Evolutionary conservation across 2,797 vertebrate species (phyloP), one percentile per base, ranked within the genome.

Genomic region (Graptemys geographica): DNA sequence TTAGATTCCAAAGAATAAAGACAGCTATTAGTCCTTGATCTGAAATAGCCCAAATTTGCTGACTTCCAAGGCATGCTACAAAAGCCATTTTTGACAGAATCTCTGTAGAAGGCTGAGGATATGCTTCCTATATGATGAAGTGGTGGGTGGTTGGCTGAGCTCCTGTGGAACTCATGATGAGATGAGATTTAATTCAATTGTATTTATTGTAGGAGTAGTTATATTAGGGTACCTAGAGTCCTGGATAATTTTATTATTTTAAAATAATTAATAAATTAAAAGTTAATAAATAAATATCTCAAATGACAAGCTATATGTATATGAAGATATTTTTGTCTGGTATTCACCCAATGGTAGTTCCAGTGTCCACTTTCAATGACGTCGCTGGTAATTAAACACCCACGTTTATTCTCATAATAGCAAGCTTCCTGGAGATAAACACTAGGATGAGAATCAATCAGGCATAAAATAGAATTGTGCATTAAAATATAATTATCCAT

Each of bases 301-400:
- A 59, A 79, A 79, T 53, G 27, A 27, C 23, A 83, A 84, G 47
- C 79, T 31, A 84, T 31, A 84, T 28, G 69, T 4, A 57, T 47
- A 83, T 57, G 25, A 81, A 79, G 56, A 23, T 59, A 89, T 81
- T 86, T 94, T 92, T 87, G 23, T 41, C 33, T 12, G 18, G 27
- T n/a, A 27, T 72, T 74, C 37, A 47, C 47, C 18, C 65, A 74
- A 52, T 79, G 59, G 51, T 21, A 79, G 33, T 79, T 88, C 52
- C 55, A 72, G 6, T 83, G 81, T 51, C 27, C 41, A 82, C 59
- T 13, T 23, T 3, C 13, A 74, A 41, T 47, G 81, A 16, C 18
- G 52, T 15, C 25, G 82, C 41, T 52, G 27, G 33, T 53, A 56
- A 37, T 62, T 83, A 85, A 52, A 92, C n/a, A 72, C 33, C 10